Percentiles rank a stretch among this genome's conserved stretches.
phyloP scores from a whole-genome alignment of 2,888 invertebrate species.

The Deroplatys truncata region DNA sequence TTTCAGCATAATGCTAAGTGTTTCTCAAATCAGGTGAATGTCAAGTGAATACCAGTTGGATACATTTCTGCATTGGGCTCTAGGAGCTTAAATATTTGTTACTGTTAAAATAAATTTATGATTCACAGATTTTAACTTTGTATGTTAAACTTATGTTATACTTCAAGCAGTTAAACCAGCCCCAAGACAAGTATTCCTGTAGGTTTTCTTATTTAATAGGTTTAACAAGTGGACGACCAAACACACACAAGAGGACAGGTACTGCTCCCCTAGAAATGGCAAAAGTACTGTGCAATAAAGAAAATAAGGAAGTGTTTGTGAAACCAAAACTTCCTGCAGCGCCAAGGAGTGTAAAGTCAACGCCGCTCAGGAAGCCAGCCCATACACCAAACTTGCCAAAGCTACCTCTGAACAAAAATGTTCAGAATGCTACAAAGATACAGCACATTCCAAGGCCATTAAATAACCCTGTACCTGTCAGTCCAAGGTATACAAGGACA shows the following conservation, averaged over 20 bases:
- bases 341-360: neutral
- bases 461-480: neutral
- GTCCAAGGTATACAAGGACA: neutral
- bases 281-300: neutral
- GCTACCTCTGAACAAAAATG: neutral
- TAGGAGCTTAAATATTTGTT: too few relatives aligned
- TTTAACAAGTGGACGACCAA: neutral
- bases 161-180: too few relatives aligned
- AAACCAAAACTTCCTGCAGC: neutral
- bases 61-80: too few relatives aligned
- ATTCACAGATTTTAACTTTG: too few relatives aligned
- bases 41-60: too few relatives aligned
- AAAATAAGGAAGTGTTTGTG: neutral
- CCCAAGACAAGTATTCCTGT: too few relatives aligned
- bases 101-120: too few relatives aligned
- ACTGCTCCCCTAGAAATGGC: neutral
- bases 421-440: neutral
- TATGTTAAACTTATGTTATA: too few relatives aligned
- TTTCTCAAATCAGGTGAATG: too few relatives aligned
- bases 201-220: too few relatives aligned
- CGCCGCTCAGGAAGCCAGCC: neutral
- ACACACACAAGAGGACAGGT: neutral
- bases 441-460: neutral
- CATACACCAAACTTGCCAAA: neutral
- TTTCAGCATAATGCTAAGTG: too few relatives aligned